Base-by-base conservation (phyloP, 2,797 vertebrate species). In the Hylomyscus alleni region DNA sequence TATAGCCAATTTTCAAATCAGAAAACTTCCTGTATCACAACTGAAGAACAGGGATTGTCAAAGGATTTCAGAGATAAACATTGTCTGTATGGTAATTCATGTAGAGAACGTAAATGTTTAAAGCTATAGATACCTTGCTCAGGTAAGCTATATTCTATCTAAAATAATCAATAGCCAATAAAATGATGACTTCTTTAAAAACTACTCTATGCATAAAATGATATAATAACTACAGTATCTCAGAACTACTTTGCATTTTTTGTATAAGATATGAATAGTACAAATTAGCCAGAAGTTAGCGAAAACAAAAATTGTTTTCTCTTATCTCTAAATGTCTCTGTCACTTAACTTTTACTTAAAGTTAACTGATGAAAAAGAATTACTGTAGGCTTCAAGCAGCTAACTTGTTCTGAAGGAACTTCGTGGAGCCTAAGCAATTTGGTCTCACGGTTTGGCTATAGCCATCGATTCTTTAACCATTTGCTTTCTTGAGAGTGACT, bases 241-340 rank as follows among this genome's bases (percentile, higher is more conserved):
- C n/a, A 96, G 95, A 92, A 94, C 93, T 72, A 85, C 34, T 95
- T 84, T 24, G 29, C 52, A 93, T 95, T 97, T 95, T 95, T 97
- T 87, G 91, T 75, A 31, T 69, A 93, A 90, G 77, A 88, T 75
- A 69, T 87, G 44, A 94, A 93, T 85, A 77, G 73, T 77, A 93
- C 13, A 77, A 87, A 87, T 85, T 69, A 92, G 62, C 94, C 29
- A 85, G 85, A 96, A 85, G 54, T 96, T 15, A 54, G 40, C 69
- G 52, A 89, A 80, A 34, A 40, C 60, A 56, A 77, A 93, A 40
- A 31, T 54, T 73, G 56, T 89, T 94, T 96, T 95, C 24, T 17
- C 65, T 96, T 82, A 50, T 44, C 29, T 67, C 37, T 65, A 50
- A 90, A 84, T 80, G 86, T 72, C 91, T 95, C 31, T 93, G 94